phyloP scores from a whole-genome alignment of 2,888 invertebrate species.

The Xestia rhomboidea region DNA sequence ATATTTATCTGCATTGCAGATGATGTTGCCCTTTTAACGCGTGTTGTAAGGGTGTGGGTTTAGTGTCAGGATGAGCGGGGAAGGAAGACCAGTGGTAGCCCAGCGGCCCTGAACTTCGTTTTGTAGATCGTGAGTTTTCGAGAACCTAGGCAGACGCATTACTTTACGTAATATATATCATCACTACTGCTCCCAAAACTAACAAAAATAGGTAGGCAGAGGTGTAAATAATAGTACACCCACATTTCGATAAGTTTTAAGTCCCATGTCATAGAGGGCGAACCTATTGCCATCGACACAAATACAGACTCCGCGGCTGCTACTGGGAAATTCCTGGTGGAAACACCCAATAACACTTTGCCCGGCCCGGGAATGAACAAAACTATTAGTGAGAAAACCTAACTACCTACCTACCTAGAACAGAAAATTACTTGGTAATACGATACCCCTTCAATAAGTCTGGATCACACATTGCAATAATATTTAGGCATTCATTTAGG shows the following conservation, averaged over 20 bases:
- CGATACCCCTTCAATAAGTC: neutral
- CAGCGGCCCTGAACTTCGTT: neutral
- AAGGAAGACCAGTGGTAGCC: neutral
- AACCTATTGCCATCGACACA: neutral
- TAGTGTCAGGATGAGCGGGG: conserved; percentile 55
- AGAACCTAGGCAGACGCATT: neutral
- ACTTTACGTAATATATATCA: neutral
- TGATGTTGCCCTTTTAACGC: conserved; percentile 78
- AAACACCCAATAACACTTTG: neutral
- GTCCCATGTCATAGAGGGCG: neutral
- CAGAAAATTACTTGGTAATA: neutral
- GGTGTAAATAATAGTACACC: neutral
- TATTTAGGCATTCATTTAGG: neutral
- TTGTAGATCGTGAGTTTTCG: neutral
- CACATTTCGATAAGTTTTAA: neutral
- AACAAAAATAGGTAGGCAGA: neutral
- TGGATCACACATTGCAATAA: neutral
- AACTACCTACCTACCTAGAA: neutral
- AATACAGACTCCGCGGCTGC: neutral
- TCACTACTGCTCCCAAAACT: neutral
- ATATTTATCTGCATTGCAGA: conserved; percentile 83
- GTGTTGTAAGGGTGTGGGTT: conserved; percentile 53
- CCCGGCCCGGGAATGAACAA: neutral
- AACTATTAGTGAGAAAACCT: neutral
- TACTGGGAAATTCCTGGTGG: neutral